phyloP scores from a whole-genome alignment of 2,797 vertebrate genomes.

The Chelon auratus region DNA sequence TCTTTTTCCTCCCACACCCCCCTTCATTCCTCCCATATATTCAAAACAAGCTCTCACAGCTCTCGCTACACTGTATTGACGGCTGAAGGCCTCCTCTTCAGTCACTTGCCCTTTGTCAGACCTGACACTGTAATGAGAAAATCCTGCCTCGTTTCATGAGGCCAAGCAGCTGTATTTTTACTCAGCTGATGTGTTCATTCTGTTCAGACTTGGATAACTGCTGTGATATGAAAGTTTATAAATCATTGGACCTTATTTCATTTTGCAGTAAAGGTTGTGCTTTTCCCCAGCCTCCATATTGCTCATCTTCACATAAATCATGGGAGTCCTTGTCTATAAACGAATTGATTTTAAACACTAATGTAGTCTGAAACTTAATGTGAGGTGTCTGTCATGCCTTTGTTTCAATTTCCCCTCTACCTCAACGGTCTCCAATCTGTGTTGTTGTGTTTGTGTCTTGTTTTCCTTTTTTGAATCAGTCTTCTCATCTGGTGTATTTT shows the following conservation, averaged over 20 bases:
- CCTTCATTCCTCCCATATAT: conserved; percentile 24
- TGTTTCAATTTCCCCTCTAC: conserved; percentile 1
- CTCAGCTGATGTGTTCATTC: conserved; percentile 29
- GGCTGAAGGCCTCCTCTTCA: conserved; percentile 50
- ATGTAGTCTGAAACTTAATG: conserved; percentile 2
- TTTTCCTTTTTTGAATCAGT: conserved; percentile 15
- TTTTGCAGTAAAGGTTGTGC: conserved; percentile 10
- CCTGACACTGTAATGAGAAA: conserved; percentile 57
- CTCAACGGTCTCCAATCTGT: neutral
- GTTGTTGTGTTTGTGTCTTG: neutral
- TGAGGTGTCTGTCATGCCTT: neutral
- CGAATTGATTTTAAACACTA: conserved; percentile 17
- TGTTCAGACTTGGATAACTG: conserved; percentile 27
- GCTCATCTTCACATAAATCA: conserved; percentile 9
- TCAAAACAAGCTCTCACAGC: conserved; percentile 23
- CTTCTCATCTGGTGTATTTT: conserved; percentile 19
- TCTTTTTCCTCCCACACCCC: conserved; percentile 35
- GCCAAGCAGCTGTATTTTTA: conserved; percentile 40
- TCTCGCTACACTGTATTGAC: conserved; percentile 40
- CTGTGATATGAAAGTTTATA: conserved; percentile 44
- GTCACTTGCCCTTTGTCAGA: conserved; percentile 57
- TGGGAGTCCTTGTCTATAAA: conserved; percentile 14
- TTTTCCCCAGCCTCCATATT: conserved; percentile 22
- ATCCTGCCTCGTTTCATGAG: conserved; percentile 56
- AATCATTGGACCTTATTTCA: conserved; percentile 27